Evolutionary conservation across 1,140 invertebrate genomes (phyloP).

Genomic region (Laupala kohalensis): DNA sequence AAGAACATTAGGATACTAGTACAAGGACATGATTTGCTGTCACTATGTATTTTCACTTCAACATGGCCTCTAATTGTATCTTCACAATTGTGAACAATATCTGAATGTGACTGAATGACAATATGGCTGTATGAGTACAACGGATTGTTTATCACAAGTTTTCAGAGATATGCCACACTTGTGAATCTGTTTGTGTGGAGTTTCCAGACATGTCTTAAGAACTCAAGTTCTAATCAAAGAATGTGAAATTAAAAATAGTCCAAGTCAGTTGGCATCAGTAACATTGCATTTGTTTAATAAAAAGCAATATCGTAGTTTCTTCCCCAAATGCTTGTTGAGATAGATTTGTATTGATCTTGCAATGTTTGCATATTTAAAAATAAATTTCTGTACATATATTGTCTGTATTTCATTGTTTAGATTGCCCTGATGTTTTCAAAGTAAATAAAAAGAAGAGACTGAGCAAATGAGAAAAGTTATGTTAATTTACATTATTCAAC

Average conservation of each 20-base stretch:
- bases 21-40: neutral
- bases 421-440: too few relatives aligned
- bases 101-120: conserved; percentile 1
- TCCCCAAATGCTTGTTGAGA: conserved; percentile 40
- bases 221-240: conserved; percentile 26
- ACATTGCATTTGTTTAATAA: conserved; percentile 13
- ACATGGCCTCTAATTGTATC: neutral
- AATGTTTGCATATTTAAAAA: conserved; percentile 42
- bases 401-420: neutral
- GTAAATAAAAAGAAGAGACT: too few relatives aligned
- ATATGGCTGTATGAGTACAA: conserved; percentile 6
- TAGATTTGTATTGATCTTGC: conserved; percentile 40
- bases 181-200: conserved; percentile 28
- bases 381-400: conserved; percentile 38
- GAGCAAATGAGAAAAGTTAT: too few relatives aligned
- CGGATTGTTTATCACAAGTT: conserved; percentile 11
- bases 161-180: conserved; percentile 11
- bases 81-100: neutral
- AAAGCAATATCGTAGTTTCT: conserved; percentile 32
- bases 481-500: too few relatives aligned
- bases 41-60: neutral
- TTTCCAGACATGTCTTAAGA: conserved; percentile 25
- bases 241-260: conserved; percentile 28
- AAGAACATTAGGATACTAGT: neutral
- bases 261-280: conserved; percentile 26